Base-by-base conservation (phyloP, 1,140 invertebrate species). In the Cheumatopsyche charites region DNA sequence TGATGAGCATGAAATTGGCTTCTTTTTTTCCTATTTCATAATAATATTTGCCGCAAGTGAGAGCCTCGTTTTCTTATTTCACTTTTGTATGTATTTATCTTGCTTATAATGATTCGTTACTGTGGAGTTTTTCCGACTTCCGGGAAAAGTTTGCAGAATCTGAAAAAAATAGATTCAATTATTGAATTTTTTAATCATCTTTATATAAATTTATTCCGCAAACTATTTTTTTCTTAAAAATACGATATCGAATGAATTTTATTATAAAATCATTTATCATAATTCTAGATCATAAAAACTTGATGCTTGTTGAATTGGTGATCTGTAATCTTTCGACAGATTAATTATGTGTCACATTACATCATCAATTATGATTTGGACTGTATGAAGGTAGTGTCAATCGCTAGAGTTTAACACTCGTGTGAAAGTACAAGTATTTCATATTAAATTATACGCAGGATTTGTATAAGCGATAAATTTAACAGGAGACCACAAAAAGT, bases 311-410 rank as follows among this genome's bases (percentile, higher is more conserved):
- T 72, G n/a, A n/a, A n/a, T n/a, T 29, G 21, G 58, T 29, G 43
- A 61, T 67, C 41, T 72, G 17, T 23, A 1, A 12, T 4, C 7
- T 23, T 62, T 67, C 67, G 71, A 72, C 58, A 65, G 63, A 67
- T 72, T 72, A 67, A 72, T 72, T 72, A 67, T 67, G 43, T 65
- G 42, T 65, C 25, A 36, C 9, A 4, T 36, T 36, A 26, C 29
- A 42, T 72, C 71, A 72, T 72, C 61, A 72, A 72, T 72, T 43
- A 67, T 72, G 63, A 65, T 72, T 72, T 61, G 6, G 29, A 21
- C 19, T 17, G 26, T 23, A 58, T 58, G 23, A 9, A 26, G 55
- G 23, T 58, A 7, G 17, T 23, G 55, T 25, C 23, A 58, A 58
- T 23, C 19, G 7, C 1, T 1, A 17, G 19, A 17, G 5, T 17